Conservation (phyloP, 2,113 vertebrate species). For the Dromiciops gliroides region DNA sequence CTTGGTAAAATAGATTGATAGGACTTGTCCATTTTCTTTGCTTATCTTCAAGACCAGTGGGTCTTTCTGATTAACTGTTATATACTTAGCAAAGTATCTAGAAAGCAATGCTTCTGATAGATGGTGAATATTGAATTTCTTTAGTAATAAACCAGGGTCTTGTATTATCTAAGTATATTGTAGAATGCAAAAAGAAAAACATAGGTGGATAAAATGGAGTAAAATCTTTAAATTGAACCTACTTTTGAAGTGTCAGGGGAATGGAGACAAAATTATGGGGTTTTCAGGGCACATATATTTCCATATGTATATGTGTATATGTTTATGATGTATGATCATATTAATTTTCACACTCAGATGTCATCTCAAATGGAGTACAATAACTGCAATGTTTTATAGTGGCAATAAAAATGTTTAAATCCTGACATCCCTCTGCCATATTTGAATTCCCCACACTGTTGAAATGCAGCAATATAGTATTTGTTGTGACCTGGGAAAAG, state of each 20-base stretch:
- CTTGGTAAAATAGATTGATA: not conserved
- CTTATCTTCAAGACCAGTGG: not conserved
- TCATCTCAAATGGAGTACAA: not conserved
- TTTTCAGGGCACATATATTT: not conserved
- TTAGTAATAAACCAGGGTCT: not conserved
- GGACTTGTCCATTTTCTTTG: not conserved
- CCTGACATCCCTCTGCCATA: not conserved
- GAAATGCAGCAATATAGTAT: not conserved
- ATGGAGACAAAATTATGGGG: not conserved
- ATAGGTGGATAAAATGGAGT: not conserved
- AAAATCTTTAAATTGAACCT: slow-evolving; percentile 8
- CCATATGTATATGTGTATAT: not conserved
- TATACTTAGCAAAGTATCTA: not conserved
- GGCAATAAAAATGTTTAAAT: not conserved
- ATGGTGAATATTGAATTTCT: not conserved
- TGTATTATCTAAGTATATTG: not conserved
- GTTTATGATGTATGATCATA: not conserved
- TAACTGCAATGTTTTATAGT: not conserved
- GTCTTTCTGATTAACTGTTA: not conserved
- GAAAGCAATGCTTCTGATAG: not conserved
- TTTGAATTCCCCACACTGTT: not conserved
- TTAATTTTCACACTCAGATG: not conserved
- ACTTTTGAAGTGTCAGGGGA: not conserved
- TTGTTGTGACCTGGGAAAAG: not conserved
- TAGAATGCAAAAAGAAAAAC: not conserved